Evolutionary conservation across 2,888 invertebrate species (phyloP), one percentile per base, ranked within the genome.

Genomic region (Strigamia maritima): DNA sequence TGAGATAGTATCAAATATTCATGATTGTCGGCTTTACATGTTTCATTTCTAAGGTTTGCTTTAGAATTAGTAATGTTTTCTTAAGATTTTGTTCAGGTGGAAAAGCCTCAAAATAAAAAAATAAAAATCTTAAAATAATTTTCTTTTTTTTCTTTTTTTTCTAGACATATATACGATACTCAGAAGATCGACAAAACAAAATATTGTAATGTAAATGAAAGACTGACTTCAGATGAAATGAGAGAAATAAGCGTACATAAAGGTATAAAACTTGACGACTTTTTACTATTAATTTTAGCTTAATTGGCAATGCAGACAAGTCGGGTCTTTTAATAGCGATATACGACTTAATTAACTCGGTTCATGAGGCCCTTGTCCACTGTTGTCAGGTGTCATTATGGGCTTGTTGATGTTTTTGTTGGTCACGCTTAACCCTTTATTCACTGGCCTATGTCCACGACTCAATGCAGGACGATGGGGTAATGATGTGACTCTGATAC

Each of bases 1-100:
- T 54, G 54, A 54, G 54, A 54, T 54, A 16, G 54, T 54, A 54
- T 54, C 54, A 54, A 54, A 54, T 54, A 54, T 54, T 54, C 54
- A 54, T 54, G 54, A 54, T 16, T 54, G 54, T 54, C 54, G 54
- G 54, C 54, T 54, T 54, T 54, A 54, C 8, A 54, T 54, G 54
- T 54, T 54, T 54, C 54, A 54, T 54, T 54, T 19, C 54, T 10
- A 54, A 54, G 16, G 54, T 54, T 54, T 54, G 54, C 16, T 54
- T 19, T 7, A n/a, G 54, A 54, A 54, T 54, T 54, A 54, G 54
- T 4, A 16, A 54, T 54, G 54, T 54, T 54, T 54, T 54, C 54
- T 16, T 54, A 54, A 54, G 54, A 54, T 54, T 54, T 54, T 54
- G 7, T 6, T 8, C 38, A 10, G 38, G 38, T 6, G 38, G 38